These are phyloP conservation scores for Tamias sibiricus DNA, from an alignment of 2,113 vertebrate genomes.

Conservation along the genomic window DNA sequence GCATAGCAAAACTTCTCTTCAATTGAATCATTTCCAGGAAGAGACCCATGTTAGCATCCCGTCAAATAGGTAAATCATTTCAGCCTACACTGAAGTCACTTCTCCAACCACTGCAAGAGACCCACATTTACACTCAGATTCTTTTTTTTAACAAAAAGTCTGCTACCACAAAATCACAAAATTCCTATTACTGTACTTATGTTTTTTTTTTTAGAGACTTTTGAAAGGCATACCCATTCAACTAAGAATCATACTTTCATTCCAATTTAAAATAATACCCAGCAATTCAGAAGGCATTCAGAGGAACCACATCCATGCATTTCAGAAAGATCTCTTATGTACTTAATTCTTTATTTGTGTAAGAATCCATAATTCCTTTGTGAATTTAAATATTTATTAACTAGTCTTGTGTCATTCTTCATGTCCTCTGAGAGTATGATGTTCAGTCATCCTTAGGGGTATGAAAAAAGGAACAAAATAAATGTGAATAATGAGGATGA, in stretches of 20 bases:
- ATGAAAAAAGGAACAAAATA: constrained; percentile 12
- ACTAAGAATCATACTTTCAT: not conserved
- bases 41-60: not conserved
- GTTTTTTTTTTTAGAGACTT: constrained; percentile 22
- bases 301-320: not conserved
- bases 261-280: not conserved
- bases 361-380: constrained; percentile 19
- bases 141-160: not conserved
- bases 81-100: not conserved
- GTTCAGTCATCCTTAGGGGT: not conserved
- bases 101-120: not conserved
- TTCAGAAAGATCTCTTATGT: not conserved
- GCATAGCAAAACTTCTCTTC: not conserved
- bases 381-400: constrained; percentile 49
- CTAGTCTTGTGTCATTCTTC: constrained; percentile 25
- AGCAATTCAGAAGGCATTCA: constrained; percentile 34
- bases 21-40: not conserved
- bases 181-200: not conserved
- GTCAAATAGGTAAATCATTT: not conserved
- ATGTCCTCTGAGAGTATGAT: not conserved
- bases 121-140: not conserved
- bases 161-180: not conserved
- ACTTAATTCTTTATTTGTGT: not conserved
- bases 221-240: constrained; percentile 36
- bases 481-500: not conserved